Conservation (phyloP, 1,140 invertebrate species). For the Panonychus citri region DNA sequence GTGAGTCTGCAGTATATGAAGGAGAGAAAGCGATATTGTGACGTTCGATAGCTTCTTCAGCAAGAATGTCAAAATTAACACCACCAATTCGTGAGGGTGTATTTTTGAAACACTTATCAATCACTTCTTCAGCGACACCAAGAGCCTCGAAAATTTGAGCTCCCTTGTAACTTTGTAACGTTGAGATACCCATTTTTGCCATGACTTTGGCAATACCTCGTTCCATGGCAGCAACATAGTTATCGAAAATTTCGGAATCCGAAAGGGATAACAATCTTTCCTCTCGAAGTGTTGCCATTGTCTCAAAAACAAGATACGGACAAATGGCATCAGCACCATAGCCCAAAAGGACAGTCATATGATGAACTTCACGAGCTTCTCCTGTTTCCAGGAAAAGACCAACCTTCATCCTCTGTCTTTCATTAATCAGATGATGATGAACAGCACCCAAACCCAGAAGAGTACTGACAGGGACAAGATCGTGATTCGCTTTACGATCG, state of each 20-base stretch:
- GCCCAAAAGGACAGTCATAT: slow-evolving; percentile 81
- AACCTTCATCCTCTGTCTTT: slow-evolving; percentile 83
- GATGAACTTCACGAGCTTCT: slow-evolving; percentile 85
- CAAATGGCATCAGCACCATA: slow-evolving; percentile 95
- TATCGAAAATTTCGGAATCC: slow-evolving; percentile 62
- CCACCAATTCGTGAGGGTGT: slow-evolving; percentile 88
- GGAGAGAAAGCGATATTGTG: slow-evolving; percentile 51
- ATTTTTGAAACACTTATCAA: slow-evolving; percentile 85
- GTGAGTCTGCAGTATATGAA: slow-evolving; percentile 37
- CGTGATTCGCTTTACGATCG: slow-evolving; percentile 47
- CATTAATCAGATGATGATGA: slow-evolving; percentile 85
- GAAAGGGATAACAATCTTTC: slow-evolving; percentile 57
- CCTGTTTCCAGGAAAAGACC: slow-evolving; percentile 77
- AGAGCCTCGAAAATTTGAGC: slow-evolving; percentile 99
- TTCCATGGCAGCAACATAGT: slow-evolving; percentile 45
- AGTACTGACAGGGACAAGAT: slow-evolving; percentile 33
- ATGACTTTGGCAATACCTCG: slow-evolving; percentile 69
- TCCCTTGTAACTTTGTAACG: slow-evolving; percentile 95
- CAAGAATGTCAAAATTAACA: slow-evolving; percentile 64
- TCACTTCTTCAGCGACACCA: slow-evolving; percentile 67
- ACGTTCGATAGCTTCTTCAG: slow-evolving; percentile 59
- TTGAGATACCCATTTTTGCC: slow-evolving; percentile 99
- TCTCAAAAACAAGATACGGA: slow-evolving; percentile 87
- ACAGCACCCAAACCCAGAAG: slow-evolving; percentile 71
- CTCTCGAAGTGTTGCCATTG: slow-evolving; percentile 50